Evolutionary conservation across 2,797 vertebrate genomes (phyloP).

Genomic region (Liasis olivaceus): DNA sequence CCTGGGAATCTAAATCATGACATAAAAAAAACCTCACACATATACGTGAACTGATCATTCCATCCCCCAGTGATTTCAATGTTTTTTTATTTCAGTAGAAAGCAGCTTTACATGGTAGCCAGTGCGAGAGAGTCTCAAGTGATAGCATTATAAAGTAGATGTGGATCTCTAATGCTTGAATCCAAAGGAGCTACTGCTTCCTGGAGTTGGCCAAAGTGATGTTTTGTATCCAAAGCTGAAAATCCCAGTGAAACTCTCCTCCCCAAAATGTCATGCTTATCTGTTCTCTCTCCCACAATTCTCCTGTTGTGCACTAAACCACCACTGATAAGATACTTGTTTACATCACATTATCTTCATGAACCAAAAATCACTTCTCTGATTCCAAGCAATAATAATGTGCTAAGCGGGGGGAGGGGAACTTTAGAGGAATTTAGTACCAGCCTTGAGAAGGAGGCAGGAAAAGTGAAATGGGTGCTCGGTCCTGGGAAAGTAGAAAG

Average conservation of each 20-base stretch:
- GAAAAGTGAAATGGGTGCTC: too few relatives aligned
- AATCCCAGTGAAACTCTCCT: neutral
- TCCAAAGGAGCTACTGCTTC: neutral
- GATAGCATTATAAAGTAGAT: neutral
- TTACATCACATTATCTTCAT: neutral
- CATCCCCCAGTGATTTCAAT: neutral
- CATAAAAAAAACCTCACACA: neutral
- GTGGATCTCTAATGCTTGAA: neutral
- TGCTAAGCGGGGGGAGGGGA: too few relatives aligned
- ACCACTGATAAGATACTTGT: neutral
- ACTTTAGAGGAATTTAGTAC: too few relatives aligned
- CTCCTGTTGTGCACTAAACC: neutral
- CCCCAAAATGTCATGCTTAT: neutral
- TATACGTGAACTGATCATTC: neutral
- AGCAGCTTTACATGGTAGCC: neutral
- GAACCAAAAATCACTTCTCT: neutral
- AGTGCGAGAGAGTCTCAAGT: neutral
- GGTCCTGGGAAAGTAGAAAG: too few relatives aligned
- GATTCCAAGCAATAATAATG: neutral
- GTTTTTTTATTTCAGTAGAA: neutral
- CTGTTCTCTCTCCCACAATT: neutral
- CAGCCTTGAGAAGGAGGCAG: neutral
- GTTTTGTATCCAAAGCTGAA: neutral
- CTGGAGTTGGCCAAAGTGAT: neutral
- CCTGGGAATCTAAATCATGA: neutral